A percentile compares a stretch with the other conserved stretches of the same genome.
phyloP scores from a whole-genome alignment of 2,797 vertebrate species.

The Alauda arvensis region DNA sequence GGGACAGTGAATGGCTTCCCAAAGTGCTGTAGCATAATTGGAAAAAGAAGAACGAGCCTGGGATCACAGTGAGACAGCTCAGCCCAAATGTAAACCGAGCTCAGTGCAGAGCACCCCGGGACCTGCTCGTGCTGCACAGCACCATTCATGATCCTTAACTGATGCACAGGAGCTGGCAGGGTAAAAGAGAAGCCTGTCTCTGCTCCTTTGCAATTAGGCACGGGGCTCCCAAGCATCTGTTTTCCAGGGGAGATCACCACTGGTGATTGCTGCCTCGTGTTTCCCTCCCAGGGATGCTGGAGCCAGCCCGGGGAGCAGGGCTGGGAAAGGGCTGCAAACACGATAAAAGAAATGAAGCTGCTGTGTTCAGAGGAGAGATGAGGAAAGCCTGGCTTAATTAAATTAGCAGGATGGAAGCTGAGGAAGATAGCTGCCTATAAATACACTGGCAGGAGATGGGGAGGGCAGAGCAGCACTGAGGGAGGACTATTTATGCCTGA shows the following conservation, averaged over 20 bases:
- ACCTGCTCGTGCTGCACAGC: not conserved
- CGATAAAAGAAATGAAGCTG: not conserved
- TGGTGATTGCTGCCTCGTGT: rapidly evolving
- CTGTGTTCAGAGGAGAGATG: not conserved
- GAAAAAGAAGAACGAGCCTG: not conserved
- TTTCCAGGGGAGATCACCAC: not conserved
- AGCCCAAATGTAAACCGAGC: not conserved
- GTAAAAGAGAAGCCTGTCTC: not conserved
- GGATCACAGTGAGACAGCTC: not conserved
- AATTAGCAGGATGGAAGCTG: constrained; percentile 25
- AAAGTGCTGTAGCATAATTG: not conserved
- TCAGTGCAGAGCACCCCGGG: not conserved
- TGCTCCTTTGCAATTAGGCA: not conserved
- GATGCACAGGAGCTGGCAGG: not conserved
- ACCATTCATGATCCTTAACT: not conserved
- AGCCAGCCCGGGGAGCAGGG: not conserved
- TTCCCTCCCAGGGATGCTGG: not conserved
- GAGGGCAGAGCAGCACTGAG: not conserved
- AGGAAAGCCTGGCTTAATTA: constrained; percentile 46
- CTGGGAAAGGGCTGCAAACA: not conserved
- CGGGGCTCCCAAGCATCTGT: not conserved
- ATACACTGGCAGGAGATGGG: not conserved
- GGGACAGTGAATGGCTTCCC: not conserved
- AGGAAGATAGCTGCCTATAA: constrained; percentile 36
- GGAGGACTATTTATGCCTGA: constrained; percentile 40